Evolutionary conservation across 2,888 invertebrate species (phyloP).

Genomic region (Dynastes tityus): DNA sequence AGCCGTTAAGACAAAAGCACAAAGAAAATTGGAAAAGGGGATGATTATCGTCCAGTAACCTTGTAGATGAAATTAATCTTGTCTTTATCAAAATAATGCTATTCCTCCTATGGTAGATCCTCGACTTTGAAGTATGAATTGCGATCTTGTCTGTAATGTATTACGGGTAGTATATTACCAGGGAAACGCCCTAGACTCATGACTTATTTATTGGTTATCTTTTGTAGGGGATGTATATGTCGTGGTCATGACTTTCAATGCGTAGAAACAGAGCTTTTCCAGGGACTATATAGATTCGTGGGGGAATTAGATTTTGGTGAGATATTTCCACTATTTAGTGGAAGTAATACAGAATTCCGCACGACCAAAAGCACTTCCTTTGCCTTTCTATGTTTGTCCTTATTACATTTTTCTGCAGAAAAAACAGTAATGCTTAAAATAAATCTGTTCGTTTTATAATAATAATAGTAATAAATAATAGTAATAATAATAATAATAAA

Average conservation of each 20-base stretch:
- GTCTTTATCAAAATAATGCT: constrained; percentile 17
- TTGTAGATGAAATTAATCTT: neutral
- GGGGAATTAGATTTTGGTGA: too few species aligned
- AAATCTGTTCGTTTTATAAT: too few species aligned
- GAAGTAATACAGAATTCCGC: too few species aligned
- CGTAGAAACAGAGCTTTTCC: neutral
- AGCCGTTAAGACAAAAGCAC: too few species aligned
- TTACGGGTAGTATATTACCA: constrained; percentile 17
- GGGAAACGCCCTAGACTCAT: constrained; percentile 11
- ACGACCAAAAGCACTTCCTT: too few species aligned
- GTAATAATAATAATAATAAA: too few species aligned
- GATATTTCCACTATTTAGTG: too few species aligned
- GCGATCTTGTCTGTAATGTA: constrained; percentile 1
- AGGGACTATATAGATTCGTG: neutral
- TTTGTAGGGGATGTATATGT: neutral
- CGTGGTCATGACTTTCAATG: constrained; percentile 18
- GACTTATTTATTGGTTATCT: constrained; percentile 28
- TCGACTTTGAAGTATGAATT: neutral
- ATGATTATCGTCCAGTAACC: neutral
- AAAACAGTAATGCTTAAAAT: too few species aligned
- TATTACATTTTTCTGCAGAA: too few species aligned
- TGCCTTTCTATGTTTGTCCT: too few species aligned
- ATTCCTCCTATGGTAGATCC: neutral
- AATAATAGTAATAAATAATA: too few species aligned
- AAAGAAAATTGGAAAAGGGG: neutral